Percentiles rank a stretch among this genome's conserved stretches.
Conservation (phyloP, 2,888 invertebrate species). For the Iphiclides podalirius region DNA sequence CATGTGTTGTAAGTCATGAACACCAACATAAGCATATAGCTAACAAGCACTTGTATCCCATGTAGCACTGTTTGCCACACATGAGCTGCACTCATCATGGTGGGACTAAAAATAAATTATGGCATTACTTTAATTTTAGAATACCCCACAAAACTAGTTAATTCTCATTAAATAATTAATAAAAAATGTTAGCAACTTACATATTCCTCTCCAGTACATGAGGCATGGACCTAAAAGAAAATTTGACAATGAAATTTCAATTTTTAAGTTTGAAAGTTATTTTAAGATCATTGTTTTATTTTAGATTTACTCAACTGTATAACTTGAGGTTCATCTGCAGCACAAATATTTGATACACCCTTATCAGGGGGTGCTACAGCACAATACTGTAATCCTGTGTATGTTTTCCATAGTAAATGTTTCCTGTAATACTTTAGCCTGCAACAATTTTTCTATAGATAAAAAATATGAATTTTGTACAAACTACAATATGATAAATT, state of each 20-base stretch:
- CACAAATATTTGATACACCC: constrained; percentile 76
- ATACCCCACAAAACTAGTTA: neutral
- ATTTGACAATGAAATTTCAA: neutral
- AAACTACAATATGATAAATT: too few relatives aligned
- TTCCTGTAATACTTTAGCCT: constrained; percentile 85
- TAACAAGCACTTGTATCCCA: constrained; percentile 92
- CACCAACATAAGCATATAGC: constrained; percentile 96
- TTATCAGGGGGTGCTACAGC: constrained; percentile 90
- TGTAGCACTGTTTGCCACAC: constrained; percentile 93
- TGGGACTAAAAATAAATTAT: constrained; percentile 80
- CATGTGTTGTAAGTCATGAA: constrained; percentile 99
- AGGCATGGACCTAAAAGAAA: constrained; percentile 58
- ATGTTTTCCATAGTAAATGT: constrained; percentile 92
- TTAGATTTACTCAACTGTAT: constrained; percentile 82
- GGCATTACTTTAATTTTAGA: neutral
- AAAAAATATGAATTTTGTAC: too few relatives aligned
- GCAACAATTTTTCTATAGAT: constrained; percentile 49
- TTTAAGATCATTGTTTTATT: neutral
- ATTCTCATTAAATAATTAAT: too few relatives aligned
- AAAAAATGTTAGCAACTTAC: constrained; percentile 47
- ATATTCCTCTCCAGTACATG: constrained; percentile 70
- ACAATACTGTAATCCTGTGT: constrained; percentile 90
- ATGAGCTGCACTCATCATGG: constrained; percentile 91
- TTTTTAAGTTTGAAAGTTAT: too few relatives aligned
- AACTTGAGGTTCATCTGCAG: constrained; percentile 83